Conservation (phyloP, 2,888 invertebrate genomes). For the Amiota communis region DNA sequence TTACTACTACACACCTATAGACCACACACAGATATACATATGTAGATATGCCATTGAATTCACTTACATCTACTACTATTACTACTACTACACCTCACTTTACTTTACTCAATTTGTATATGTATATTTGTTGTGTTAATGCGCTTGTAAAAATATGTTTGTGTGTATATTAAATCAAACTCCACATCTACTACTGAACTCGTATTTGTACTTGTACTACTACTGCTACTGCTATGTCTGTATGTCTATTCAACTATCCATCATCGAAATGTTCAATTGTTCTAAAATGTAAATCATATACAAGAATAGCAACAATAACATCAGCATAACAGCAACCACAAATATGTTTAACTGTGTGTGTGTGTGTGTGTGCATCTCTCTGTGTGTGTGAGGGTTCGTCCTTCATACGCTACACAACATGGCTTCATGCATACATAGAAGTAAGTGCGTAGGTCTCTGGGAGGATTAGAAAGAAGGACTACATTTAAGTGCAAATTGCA, state of each 20-base stretch:
- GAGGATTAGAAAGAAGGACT: not conserved
- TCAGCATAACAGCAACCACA: too few species aligned
- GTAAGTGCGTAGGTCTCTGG: too few species aligned
- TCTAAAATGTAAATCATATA: conserved; percentile 18
- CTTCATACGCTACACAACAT: not conserved
- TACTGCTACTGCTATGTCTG: not conserved
- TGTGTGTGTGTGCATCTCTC: not conserved
- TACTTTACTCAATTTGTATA: not conserved
- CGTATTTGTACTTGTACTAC: too few species aligned
- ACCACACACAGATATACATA: too few species aligned
- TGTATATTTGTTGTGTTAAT: not conserved
- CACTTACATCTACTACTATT: not conserved
- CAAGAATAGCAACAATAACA: not conserved
- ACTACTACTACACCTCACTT: not conserved
- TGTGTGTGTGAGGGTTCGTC: not conserved
- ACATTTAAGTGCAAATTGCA: conserved; percentile 28
- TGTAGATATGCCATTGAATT: too few species aligned
- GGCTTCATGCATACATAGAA: too few species aligned
- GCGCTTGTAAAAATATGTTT: not conserved
- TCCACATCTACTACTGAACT: not conserved
- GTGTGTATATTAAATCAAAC: conserved; percentile 15
- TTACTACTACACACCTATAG: conserved; percentile 2
- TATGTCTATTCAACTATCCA: not conserved
- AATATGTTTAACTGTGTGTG: not conserved
- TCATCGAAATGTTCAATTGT: conserved; percentile 17